Base-by-base conservation (phyloP, 2,888 invertebrate species). In the Junonia oenone region DNA sequence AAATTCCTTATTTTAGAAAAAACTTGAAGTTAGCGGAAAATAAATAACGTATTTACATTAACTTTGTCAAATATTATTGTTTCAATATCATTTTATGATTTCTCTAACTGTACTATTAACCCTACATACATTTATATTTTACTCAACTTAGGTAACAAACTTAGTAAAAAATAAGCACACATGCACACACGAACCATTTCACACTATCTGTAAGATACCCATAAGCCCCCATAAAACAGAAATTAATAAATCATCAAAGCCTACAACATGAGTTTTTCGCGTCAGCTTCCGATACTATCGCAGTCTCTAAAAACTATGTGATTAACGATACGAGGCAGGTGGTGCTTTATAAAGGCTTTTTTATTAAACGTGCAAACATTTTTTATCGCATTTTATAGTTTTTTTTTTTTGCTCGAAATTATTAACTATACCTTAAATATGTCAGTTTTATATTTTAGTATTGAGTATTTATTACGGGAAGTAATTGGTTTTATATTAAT, bases 241-340 rank as follows among this genome's bases (percentile, higher is more conserved):
- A 47, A 56, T 45, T 37, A 51, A 63, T 63, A 63, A 63, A 59
- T 63, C 61, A 63, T 54, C 55, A 22, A 15, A 37, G 61, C 59
- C 43, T 37, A 38, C 45, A 52, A 51, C 40, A 43, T 47, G 47
- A 57, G 49, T 61, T 58, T 60, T 63, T 63, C 63, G 63, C 65
- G 51, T 63, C 63, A 49, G 46, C 43, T 43, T 29, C 54, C 52
- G 64, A 62, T 63, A 48, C 51, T 62, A 62, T 29, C 43, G 56
- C 19, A 40, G 58, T 45, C 27, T 50, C 59, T 55, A 63, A 62
- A 62, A 62, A 64, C 56, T 27, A 13, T 56, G 57, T 65, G 63
- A 65, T 63, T 61, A 63, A 65, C 63, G 65, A 65, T 43, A 45
- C 17, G n/a, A 40, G 38, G 59, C 65, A 65, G 65, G 62, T 65